Evolutionary conservation across 53 echinoderm and acorn worm genomes (phyloP).

Genomic region (Temnopleurus reevesii): DNA sequence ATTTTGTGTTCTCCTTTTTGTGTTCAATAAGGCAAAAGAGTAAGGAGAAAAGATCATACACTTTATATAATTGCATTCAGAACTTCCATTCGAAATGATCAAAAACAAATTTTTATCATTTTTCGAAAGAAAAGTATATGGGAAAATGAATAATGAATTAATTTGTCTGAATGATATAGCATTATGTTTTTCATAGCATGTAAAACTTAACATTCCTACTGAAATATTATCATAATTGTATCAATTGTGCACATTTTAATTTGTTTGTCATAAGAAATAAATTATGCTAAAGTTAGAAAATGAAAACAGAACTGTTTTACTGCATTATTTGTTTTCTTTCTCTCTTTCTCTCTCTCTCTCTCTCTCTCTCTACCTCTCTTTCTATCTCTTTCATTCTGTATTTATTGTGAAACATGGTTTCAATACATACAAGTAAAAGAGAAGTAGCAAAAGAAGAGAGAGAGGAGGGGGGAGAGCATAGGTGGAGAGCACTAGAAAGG

Average conservation of each 20-base stretch:
- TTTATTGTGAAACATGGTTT: no score
- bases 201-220: constrained; percentile 15
- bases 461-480: background rate
- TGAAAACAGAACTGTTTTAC: background rate
- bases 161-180: background rate
- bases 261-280: background rate
- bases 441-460: background rate
- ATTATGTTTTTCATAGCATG: background rate
- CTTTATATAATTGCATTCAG: background rate
- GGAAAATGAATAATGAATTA: background rate
- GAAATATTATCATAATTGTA: background rate
- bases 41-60: constrained; percentile 23
- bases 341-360: constrained; percentile 6
- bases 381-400: background rate
- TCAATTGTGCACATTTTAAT: background rate
- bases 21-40: background rate
- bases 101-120: background rate
- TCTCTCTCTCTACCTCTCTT: background rate
- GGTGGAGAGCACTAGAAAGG: no score
- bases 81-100: background rate
- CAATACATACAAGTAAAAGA: no score
- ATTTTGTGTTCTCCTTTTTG: constrained; percentile 53
- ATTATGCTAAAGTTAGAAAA: constrained; percentile 1
- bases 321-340: background rate
- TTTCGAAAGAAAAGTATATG: background rate